Base-by-base conservation (phyloP, 2,888 invertebrate species). In the Gastrophysa polygoni region DNA sequence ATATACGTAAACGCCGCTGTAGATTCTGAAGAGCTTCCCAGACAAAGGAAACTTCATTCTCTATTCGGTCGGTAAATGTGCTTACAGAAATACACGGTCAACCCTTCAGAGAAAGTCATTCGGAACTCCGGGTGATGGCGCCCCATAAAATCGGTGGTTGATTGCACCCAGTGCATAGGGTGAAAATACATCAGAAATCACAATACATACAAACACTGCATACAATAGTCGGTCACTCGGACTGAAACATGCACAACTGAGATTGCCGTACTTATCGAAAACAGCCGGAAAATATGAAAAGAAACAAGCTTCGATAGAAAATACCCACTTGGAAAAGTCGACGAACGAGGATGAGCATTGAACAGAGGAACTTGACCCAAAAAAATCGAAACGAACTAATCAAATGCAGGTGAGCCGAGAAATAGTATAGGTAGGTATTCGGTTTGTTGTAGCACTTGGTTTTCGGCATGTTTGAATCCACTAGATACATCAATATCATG, bases 351-450 rank as follows among this genome's bases (percentile, higher is more conserved):
- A 65, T 65, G 65, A 57, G 38, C 14, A 38, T 38, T 11, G 38
- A 38, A n/a, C 56, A 34, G 47, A 60, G 57, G 57, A 46, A 46
- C 20, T 49, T 48, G 57, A 14, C 46, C 29, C 18, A 29, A 59
- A 59, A 54, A 57, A 57, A 46, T 56, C 54, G 28, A 60, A 62
- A 57, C 56, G 62, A 62, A 54, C 52, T 60, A 50, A 55, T 57
- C 20, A 55, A 54, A 54, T 49, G 47, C 57, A 65, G 65, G 65
- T 65, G 49, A 65, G 65, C 55, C 5, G 11, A n/a, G n/a, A n/a
- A n/a, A 18, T 20, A 32, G 18, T 32, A 44, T 49, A 18, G 34
- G n/a, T n/a, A 38, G 28, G 17, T 44, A 20, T 16, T 32, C 16
- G 46, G 46, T 59, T 51, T 61, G 1, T 52, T 46, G 1, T 14